Conservation (phyloP, 2,113 vertebrate genomes). For the Oryctolagus cuniculus region mOryCun1.1 NC_091434.1:8309501-8310000, state of each 20-base stretch:
- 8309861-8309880: background rate
- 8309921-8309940: background rate
- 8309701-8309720: background rate
- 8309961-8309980: background rate
- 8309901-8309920: background rate
- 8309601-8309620: background rate
- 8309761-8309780: background rate
- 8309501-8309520: background rate
- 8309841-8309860: background rate
- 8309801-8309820: too few species aligned
- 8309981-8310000: rapidly evolving
- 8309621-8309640: background rate
- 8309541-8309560: background rate
- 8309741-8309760: background rate
- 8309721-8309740: background rate
- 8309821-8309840: background rate
- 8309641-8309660: background rate
- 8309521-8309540: background rate
- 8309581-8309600: background rate
- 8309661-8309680: background rate
- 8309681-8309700: background rate
- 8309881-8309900: background rate
- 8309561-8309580: background rate
- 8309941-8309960: background rate
- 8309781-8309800: too few species aligned